Evolutionary conservation across 2,888 invertebrate genomes (phyloP), one percentile per base, ranked within the genome.

Genomic region (Tuta absoluta): DNA sequence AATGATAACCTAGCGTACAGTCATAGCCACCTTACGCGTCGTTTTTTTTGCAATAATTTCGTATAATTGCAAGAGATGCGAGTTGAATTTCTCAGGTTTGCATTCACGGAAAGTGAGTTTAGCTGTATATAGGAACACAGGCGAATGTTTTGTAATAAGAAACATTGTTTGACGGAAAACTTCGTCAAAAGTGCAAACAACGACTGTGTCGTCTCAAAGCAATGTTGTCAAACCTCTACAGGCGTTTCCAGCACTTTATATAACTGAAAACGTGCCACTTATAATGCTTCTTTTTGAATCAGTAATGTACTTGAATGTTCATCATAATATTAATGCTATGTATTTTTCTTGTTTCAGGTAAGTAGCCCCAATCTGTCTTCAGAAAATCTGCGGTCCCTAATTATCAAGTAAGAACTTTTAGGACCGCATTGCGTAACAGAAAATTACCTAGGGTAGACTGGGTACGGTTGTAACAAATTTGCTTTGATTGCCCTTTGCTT

Each of bases 121-220:
- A 66, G 41, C 65, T 62, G 51, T 45, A 62, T 60, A 23, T 10
- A 21, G 24, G 62, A 49, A 61, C 60, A 68, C 63, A 63, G 63
- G 67, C 65, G 65, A 70, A 74, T 86, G 84, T 86, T 87, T 86
- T 81, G 86, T 76, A 84, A 85, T 71, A 80, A 73, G 78, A 79
- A 77, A 77, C 81, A 69, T 74, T 85, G 85, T 84, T 86, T 85
- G 78, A 66, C 77, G 82, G 82, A 83, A 84, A 84, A 78, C 79
- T 79, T 78, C 75, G 75, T 72, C 69, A 72, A 68, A 71, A 75
- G 73, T 71, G 72, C 75, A 82, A 85, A 84, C 83, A 85, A 71
- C 67, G 59, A 72, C 69, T 72, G 74, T 73, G 71, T 77, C 74
- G 72, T 80, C 77, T 72, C 78, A 78, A 75, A 79, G 76, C 78